Percentiles rank a stretch among this genome's conserved stretches.
These are phyloP conservation scores for Melanotus villosus DNA, from an alignment of 2,888 invertebrate genomes.

Conservation along the genomic window DNA sequence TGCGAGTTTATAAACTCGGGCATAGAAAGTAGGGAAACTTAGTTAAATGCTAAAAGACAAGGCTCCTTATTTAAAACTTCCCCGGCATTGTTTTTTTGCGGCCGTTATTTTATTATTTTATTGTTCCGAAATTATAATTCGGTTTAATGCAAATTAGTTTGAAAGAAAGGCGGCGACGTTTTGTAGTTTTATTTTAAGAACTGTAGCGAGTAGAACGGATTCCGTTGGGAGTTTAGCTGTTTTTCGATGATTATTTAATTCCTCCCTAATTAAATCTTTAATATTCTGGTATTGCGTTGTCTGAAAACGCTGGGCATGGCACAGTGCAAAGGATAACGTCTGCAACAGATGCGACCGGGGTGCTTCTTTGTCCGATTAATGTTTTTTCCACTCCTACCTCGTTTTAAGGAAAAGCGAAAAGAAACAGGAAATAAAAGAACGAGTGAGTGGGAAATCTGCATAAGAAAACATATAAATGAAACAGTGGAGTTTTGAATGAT, in stretches of 20 bases:
- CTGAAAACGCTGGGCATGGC: constrained; percentile 11
- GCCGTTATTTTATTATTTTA: constrained; percentile 34
- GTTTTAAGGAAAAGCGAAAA: neutral
- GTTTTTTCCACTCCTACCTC: constrained; percentile 17
- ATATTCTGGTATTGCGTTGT: constrained; percentile 26
- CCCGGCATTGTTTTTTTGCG: constrained; percentile 28
- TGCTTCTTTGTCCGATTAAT: constrained; percentile 14
- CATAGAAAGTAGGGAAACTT: constrained; percentile 35
- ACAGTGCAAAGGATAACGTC: constrained; percentile 27
- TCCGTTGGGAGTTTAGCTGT: constrained; percentile 3
- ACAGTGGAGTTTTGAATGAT: constrained; percentile 42
- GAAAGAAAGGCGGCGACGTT: constrained; percentile 1
- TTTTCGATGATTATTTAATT: constrained; percentile 31
- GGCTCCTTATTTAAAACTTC: constrained; percentile 34
- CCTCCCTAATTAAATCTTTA: constrained; percentile 33
- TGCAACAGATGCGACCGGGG: constrained; percentile 32
- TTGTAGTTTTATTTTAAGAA: constrained; percentile 18
- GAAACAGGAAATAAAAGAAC: constrained; percentile 25
- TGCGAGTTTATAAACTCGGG: constrained; percentile 38
- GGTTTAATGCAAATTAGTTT: constrained; percentile 35
- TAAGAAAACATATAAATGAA: constrained; percentile 41
- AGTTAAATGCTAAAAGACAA: constrained; percentile 34
- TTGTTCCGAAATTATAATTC: constrained; percentile 36
- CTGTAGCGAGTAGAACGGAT: neutral
- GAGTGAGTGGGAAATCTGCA: constrained; percentile 33